Percentiles rank a stretch among this genome's conserved stretches.
Evolutionary conservation across 2,888 invertebrate species (phyloP).

Genomic region (Scaptomyza polygonia): DNA sequence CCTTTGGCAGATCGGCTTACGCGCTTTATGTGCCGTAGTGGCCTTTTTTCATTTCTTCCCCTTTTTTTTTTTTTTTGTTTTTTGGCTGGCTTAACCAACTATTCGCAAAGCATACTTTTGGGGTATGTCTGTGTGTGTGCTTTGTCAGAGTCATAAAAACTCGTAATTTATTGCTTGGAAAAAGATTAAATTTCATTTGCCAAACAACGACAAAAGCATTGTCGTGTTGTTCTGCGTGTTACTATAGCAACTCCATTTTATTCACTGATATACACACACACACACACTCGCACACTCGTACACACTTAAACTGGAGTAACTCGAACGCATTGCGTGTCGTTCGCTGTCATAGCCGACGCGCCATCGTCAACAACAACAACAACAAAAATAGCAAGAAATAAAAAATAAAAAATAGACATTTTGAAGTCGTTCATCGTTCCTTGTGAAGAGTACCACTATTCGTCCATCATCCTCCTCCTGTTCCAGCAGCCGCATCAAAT

Average conservation of each 20-base stretch:
- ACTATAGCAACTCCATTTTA: constrained; percentile 57
- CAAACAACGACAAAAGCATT: constrained; percentile 71
- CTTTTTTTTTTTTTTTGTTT: constrained; percentile 9
- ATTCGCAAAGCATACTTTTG: constrained; percentile 61
- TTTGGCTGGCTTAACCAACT: constrained; percentile 52
- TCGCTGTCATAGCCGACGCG: constrained; percentile 28
- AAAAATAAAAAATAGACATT: constrained; percentile 45
- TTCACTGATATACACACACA: constrained; percentile 16
- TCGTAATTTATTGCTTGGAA: constrained; percentile 81
- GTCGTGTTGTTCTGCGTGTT: constrained; percentile 63
- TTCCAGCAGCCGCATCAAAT: constrained; percentile 52
- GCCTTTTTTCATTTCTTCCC: constrained; percentile 13
- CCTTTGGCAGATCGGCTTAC: constrained; percentile 75
- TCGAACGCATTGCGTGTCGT: constrained; percentile 49
- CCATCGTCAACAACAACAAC: constrained; percentile 56
- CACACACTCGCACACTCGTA: constrained; percentile 19
- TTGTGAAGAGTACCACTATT: not conserved
- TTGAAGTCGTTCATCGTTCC: constrained; percentile 35
- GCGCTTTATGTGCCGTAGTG: constrained; percentile 68
- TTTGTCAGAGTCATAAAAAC: constrained; percentile 77
- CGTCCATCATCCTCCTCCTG: not conserved
- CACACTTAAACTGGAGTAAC: constrained; percentile 23
- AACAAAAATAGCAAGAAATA: constrained; percentile 39
- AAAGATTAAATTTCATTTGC: constrained; percentile 82
- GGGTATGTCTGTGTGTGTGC: constrained; percentile 47